Percentiles rank a stretch among this genome's conserved stretches.
Conservation (phyloP, 2,797 vertebrate genomes). For the Gymnothorax reevesii region DNA sequence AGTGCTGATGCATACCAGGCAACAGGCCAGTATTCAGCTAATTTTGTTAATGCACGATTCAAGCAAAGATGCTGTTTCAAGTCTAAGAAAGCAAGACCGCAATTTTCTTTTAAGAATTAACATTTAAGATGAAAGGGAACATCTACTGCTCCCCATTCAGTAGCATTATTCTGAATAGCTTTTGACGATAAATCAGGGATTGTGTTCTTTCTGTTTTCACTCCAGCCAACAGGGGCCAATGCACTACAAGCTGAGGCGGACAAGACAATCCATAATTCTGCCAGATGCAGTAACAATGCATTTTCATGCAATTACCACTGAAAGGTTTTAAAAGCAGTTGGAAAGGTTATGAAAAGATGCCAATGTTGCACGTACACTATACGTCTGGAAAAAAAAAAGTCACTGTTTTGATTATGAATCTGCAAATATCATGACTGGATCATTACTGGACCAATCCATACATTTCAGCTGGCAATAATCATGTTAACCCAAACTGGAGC, state of each 20-base stretch:
- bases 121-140: background rate
- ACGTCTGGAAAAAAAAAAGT: too few relatives aligned
- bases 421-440: too few relatives aligned
- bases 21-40: background rate
- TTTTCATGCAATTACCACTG: background rate
- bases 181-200: too few relatives aligned
- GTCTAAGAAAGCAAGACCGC: background rate
- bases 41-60: background rate
- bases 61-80: background rate
- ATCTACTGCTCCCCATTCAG: background rate
- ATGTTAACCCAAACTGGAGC: too few relatives aligned
- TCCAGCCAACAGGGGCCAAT: background rate
- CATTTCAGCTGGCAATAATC: too few relatives aligned
- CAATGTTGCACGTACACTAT: background rate
- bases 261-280: background rate
- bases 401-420: too few relatives aligned
- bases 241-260: background rate
- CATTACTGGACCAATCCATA: too few relatives aligned
- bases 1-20: background rate
- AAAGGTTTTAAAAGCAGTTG: background rate
- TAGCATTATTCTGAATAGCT: background rate
- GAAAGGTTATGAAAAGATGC: background rate
- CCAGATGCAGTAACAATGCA: background rate
- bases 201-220: background rate
- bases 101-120: background rate